A percentile compares a stretch with the other conserved stretches of the same genome.
These are phyloP conservation scores for Varecia variegata DNA, from an alignment of 2,797 vertebrate genomes.

Conservation along the genomic window DNA sequence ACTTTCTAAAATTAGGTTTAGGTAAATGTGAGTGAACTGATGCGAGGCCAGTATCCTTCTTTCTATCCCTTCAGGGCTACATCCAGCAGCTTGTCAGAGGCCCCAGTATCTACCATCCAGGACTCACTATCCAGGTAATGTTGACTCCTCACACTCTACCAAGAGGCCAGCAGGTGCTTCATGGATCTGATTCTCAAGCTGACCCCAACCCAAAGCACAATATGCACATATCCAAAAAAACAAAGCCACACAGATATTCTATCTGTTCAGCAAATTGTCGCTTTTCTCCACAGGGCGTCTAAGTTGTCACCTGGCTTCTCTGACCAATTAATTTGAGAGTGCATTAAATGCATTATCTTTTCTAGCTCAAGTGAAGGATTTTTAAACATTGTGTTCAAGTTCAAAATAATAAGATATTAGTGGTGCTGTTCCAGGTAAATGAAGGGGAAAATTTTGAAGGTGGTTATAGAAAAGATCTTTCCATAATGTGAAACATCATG, in stretches of 20 bases:
- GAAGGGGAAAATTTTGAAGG: neutral
- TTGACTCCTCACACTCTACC: neutral
- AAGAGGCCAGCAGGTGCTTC: neutral
- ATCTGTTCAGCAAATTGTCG: neutral
- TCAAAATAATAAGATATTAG: neutral
- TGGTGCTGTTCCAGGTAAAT: neutral
- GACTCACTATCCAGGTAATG: neutral
- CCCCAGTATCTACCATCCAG: neutral
- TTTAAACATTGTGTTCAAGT: neutral
- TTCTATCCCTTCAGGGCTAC: neutral
- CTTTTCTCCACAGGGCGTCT: neutral
- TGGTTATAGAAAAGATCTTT: neutral
- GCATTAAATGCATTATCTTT: neutral
- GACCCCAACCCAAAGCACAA: neutral
- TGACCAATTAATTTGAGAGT: neutral
- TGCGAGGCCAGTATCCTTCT: neutral
- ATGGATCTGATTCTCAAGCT: neutral
- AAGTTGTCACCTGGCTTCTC: neutral
- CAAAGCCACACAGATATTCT: neutral
- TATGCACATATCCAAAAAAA: neutral
- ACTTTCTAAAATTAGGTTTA: neutral
- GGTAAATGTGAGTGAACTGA: neutral
- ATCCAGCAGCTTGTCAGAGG: neutral
- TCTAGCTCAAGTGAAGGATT: neutral
- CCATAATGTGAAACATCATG: neutral